phyloP scores from a whole-genome alignment of 2,797 vertebrate genomes.

The Brachyalestes nurse region DNA sequence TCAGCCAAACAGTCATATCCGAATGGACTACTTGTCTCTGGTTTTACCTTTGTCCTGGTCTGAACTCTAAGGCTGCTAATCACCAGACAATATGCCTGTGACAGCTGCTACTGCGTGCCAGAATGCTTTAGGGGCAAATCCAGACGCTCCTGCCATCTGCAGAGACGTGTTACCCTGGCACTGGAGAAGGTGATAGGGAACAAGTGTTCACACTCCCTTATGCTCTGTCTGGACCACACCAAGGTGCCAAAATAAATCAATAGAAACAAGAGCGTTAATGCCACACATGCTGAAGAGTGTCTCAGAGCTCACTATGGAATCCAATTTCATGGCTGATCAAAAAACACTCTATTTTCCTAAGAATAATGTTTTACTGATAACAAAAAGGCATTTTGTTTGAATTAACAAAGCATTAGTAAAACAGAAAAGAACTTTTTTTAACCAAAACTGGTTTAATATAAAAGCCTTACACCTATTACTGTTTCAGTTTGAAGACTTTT shows the following conservation, averaged over 20 bases:
- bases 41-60: constrained; percentile 52
- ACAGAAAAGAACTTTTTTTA: neutral
- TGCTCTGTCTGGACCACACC: constrained; percentile 19
- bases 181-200: constrained; percentile 15
- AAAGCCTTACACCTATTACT: too few species aligned
- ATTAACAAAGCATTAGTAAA: neutral
- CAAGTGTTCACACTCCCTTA: constrained; percentile 22
- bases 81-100: constrained; percentile 50
- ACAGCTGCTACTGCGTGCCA: constrained; percentile 54
- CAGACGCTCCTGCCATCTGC: constrained; percentile 49
- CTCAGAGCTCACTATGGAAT: constrained; percentile 19
- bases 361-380: neutral
- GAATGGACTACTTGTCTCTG: constrained; percentile 58
- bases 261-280: constrained; percentile 28
- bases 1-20: constrained; percentile 26
- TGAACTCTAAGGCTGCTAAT: constrained; percentile 55
- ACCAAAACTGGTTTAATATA: too few species aligned
- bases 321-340: constrained; percentile 46
- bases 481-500: too few species aligned
- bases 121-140: constrained; percentile 36
- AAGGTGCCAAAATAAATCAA: constrained; percentile 39
- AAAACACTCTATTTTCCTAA: constrained; percentile 23
- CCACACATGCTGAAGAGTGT: neutral
- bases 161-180: constrained; percentile 57
- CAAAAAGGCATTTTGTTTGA: neutral